Conservation (phyloP, 2,113 vertebrate genomes). For the Lanius collurio region DNA sequence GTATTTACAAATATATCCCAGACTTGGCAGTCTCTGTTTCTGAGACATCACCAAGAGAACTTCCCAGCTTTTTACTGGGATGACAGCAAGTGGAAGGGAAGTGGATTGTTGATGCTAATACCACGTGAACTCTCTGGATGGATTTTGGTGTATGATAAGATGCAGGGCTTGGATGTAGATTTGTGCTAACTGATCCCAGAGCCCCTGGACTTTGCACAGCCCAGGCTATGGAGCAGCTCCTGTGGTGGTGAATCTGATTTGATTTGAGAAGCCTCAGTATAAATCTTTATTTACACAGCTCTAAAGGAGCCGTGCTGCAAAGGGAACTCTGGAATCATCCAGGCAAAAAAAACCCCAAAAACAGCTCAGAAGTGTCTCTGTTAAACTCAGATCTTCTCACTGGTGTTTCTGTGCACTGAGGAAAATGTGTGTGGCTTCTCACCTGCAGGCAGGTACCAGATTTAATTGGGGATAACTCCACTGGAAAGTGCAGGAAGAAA, state of each 20-base stretch:
- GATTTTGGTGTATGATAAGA: background rate
- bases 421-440: background rate
- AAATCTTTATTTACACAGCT: background rate
- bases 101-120: background rate
- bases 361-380: background rate
- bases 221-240: background rate
- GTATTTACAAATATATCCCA: background rate
- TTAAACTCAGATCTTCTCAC: background rate
- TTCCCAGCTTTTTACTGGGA: background rate
- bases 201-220: background rate
- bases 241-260: background rate
- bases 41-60: background rate
- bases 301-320: background rate
- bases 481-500: background rate
- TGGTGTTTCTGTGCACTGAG: background rate
- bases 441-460: rapidly evolving
- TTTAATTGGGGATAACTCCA: background rate
- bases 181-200: background rate
- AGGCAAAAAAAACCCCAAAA: background rate
- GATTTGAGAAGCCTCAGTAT: background rate
- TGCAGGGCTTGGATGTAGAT: background rate
- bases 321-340: background rate
- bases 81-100: background rate
- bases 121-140: background rate
- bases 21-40: background rate